Base-by-base conservation (phyloP, 1,140 invertebrate species). In the Geopemphigus sp. region DNA sequence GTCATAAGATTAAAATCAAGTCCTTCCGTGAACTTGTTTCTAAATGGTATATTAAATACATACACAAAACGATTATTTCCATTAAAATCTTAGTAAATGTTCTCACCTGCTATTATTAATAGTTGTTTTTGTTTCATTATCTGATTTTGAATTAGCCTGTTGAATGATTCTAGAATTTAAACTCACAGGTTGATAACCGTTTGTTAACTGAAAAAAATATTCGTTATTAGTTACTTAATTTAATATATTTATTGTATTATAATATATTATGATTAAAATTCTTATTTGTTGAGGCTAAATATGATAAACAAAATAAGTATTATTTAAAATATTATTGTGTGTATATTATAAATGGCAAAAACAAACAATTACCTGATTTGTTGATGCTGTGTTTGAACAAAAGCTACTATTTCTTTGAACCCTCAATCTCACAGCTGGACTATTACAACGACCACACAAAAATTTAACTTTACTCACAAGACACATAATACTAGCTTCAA, bases 401-500 rank as follows among this genome's bases (percentile, higher is more conserved):
- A 81, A 76, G 6, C 63, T 86, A 84, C 5, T 85, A 82, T 76
- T 85, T 83, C 87, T 85, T 85, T 88, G 85, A 83, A 81, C 64
- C 50, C 82, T 81, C 22, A 92, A 82, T 70, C 91, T 85, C 3
- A 92, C 90, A 10, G 91, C 91, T 8, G 91, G 91, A 84, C 90
- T 91, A 24, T 90, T 90, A 82, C 90, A 91, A 64, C 90, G 86
- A 4, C 91, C 91, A 83, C 91, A 92, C 1, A 92, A 86, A 85
- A 92, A 92, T 83, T 92, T 92, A 0, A 92, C 89, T 85, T 94
- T 94, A 80, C 91, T 92, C 4, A 92, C 91, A 81, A 95, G 86
- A 85, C 93, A 95, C 89, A 95, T 94, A 0, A 95, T 90, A 83
- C 93, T 93, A 1, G 94, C 94, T 86, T 96, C 94, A 45, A 95